Base-by-base conservation (phyloP, 2,888 invertebrate genomes). In the Melinopterus prodromus region DNA sequence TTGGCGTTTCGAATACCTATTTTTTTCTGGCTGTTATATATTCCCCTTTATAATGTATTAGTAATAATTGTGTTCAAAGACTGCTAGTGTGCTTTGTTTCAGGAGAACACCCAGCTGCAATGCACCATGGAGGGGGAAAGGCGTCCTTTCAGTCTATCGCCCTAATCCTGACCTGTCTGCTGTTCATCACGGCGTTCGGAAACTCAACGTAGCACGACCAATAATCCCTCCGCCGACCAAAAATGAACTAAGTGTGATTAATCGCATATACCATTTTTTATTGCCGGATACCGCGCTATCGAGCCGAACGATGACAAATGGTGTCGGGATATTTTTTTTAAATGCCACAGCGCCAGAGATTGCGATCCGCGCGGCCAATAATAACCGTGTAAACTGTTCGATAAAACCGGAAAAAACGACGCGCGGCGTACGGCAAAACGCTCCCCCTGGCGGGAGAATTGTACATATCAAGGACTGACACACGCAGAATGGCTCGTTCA, bases 101-200 rank as follows among this genome's bases (percentile, higher is more conserved):
- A 95, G 96, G 95, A 86, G 96, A 96, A 91, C 95, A 95, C 88
- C 96, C 96, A 85, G 96, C 95, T 80, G 96, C 96, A 74, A 96
- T 96, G 95, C 95, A 96, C 90, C 95, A 95, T 85, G 94, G 94
- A 76, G 87, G 88, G 79, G 90, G 90, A 80, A 87, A 87, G 84
- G 87, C 87, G 78, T 83, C 88, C 78, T 85, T 87, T 16, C 80
- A 85, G 86, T 80, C 85, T 86, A 88, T 79, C 86, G 86, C 83
- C 84, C 85, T 82, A 77, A 86, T 88, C 53, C 82, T 88, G 70
- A 82, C 88, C 76, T 86, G 86, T 78, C 84, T 87, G 82, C 85
- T 86, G 53, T 75, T 83, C 79, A 80, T 84, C 71, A 79, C 85
- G 6, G 79, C 84, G 35, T 78, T 83, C 16, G 83, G 82, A 38